Percentiles rank a stretch among this genome's conserved stretches.
phyloP scores from a whole-genome alignment of 2,113 vertebrate genomes.

The Python bivittatus region DNA sequence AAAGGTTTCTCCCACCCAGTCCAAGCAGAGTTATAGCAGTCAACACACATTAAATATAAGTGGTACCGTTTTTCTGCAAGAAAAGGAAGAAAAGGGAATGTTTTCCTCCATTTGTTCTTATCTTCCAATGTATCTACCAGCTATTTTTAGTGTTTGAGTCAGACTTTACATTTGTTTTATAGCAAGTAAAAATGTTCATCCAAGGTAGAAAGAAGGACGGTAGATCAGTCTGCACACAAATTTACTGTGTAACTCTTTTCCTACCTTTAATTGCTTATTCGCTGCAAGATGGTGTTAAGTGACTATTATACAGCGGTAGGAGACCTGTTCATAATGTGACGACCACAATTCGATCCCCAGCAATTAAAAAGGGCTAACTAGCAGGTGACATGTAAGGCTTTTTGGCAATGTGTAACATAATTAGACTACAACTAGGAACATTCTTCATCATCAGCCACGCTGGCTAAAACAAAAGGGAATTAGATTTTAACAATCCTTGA shows the following conservation, averaged over 20 bases:
- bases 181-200: background rate
- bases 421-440: background rate
- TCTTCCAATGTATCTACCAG: background rate
- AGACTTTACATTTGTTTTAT: background rate
- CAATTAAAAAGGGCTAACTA: background rate
- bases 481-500: background rate
- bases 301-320: too few species aligned
- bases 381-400: background rate
- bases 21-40: background rate
- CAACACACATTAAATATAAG: background rate
- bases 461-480: background rate
- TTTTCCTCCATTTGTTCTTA: background rate
- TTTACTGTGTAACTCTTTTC: background rate
- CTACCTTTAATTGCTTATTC: background rate
- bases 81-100: background rate
- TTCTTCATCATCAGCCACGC: background rate
- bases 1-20: background rate
- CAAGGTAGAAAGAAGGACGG: background rate
- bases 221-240: background rate
- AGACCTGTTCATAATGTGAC: background rate
- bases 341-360: background rate
- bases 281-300: background rate
- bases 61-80: background rate
- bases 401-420: background rate
- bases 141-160: background rate